Evolutionary conservation across 2,113 vertebrate genomes (phyloP).

Genomic region (Aix galericulata): DNA sequence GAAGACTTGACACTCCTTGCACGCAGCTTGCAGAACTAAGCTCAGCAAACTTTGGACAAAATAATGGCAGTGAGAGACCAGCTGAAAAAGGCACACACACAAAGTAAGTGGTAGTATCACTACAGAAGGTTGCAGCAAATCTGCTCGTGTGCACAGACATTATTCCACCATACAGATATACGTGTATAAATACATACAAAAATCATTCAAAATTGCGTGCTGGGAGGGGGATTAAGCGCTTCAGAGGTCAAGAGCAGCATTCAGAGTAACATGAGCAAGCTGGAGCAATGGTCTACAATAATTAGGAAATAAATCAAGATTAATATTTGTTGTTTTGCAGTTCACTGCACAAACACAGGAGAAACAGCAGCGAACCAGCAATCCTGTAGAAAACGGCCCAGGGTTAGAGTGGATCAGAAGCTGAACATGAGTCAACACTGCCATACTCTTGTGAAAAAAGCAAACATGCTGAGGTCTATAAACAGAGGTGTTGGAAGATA

Average conservation of each 20-base stretch:
- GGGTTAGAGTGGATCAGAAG: background rate
- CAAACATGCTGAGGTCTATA: background rate
- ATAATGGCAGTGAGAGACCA: background rate
- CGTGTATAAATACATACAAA: background rate
- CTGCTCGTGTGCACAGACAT: background rate
- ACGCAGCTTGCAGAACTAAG: background rate
- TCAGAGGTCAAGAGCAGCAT: background rate
- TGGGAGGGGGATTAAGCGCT: background rate
- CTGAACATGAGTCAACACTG: slow-evolving; percentile 28
- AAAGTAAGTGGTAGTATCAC: background rate
- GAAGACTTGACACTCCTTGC: background rate
- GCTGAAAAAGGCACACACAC: background rate
- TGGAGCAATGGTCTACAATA: background rate
- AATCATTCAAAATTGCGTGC: background rate
- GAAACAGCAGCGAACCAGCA: background rate
- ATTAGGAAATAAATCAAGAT: background rate
- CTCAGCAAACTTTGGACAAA: background rate
- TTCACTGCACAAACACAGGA: background rate
- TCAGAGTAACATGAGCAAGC: background rate
- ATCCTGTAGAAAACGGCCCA: background rate
- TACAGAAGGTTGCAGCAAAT: background rate
- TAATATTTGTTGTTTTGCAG: background rate
- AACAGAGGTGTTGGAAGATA: slow-evolving; percentile 9
- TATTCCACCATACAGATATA: background rate
- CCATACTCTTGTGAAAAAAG: slow-evolving; percentile 52